A percentile compares a stretch with the other conserved stretches of the same genome.
Evolutionary conservation across 2,113 vertebrate genomes (phyloP).

Genomic region (Sphaerodactylus townsendi): DNA sequence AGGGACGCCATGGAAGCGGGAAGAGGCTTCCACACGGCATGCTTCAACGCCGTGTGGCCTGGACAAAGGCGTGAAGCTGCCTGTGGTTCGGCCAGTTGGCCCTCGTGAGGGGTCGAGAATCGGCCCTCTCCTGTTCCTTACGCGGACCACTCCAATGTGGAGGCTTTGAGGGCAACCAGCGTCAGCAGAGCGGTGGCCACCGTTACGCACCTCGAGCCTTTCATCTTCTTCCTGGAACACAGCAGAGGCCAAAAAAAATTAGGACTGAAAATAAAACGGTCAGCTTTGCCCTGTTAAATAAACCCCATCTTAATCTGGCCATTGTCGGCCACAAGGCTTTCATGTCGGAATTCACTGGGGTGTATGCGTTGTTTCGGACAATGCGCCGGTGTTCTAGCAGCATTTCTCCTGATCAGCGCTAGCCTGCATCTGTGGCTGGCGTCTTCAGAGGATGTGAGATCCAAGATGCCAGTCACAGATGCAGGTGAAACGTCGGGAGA

Average conservation of each 20-base stretch:
- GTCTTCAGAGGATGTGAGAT: too few relatives aligned
- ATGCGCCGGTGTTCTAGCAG: too few relatives aligned
- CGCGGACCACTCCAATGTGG: constrained; percentile 61
- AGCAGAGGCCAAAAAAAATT: not conserved
- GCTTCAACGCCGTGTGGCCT: not conserved
- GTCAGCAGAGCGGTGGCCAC: constrained; percentile 64
- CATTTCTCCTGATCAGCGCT: too few relatives aligned
- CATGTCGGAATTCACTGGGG: too few relatives aligned
- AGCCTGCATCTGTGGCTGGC: too few relatives aligned
- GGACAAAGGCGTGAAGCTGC: not conserved
- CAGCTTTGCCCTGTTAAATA: not conserved
- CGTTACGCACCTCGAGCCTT: constrained; percentile 60
- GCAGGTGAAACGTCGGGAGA: too few relatives aligned
- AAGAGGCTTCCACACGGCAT: not conserved
- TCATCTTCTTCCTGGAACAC: constrained; percentile 46
- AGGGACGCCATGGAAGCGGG: constrained; percentile 11
- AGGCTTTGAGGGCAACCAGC: constrained; percentile 66
- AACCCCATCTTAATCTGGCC: too few relatives aligned
- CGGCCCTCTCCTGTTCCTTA: constrained; percentile 36
- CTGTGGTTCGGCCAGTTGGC: constrained; percentile 33
- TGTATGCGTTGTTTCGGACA: too few relatives aligned
- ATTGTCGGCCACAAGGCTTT: too few relatives aligned
- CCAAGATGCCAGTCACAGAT: too few relatives aligned
- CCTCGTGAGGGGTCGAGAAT: not conserved
- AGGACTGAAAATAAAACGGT: not conserved